Conservation (phyloP, 2,113 vertebrate species). For the Ameiurus melas region DNA sequence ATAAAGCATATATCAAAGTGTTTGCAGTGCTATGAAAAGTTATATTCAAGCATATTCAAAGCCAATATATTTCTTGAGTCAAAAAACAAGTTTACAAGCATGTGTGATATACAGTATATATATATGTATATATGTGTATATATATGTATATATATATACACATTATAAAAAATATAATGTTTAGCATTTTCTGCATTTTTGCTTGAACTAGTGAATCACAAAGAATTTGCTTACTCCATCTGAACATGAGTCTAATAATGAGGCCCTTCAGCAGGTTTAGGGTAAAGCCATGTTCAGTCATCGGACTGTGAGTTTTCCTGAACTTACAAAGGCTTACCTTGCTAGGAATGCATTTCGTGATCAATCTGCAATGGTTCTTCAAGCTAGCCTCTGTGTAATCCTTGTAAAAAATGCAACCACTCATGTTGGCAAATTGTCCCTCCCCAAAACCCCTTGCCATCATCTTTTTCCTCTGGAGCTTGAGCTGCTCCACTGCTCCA, state of each 20-base stretch:
- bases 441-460: background rate
- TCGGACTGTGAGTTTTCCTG: slow-evolving; percentile 26
- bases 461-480: slow-evolving; percentile 1
- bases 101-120: too few relatives aligned
- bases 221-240: slow-evolving; percentile 18
- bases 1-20: background rate
- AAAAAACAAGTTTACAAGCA: background rate
- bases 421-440: slow-evolving; percentile 36
- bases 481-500: background rate
- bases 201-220: background rate
- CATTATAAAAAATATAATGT: too few relatives aligned
- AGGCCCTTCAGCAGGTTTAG: slow-evolving; percentile 22
- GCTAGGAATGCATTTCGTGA: background rate
- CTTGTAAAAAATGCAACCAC: background rate
- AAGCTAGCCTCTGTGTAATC: background rate
- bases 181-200: background rate
- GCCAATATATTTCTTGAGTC: background rate
- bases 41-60: background rate
- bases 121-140: too few relatives aligned
- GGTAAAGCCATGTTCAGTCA: slow-evolving; percentile 3
- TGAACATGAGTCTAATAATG: slow-evolving; percentile 44
- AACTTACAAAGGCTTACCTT: slow-evolving; percentile 18
- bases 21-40: background rate
- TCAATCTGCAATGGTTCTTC: background rate
- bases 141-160: too few relatives aligned